Conservation (phyloP, 2,113 vertebrate species). For the Atrichornis clamosus region DNA sequence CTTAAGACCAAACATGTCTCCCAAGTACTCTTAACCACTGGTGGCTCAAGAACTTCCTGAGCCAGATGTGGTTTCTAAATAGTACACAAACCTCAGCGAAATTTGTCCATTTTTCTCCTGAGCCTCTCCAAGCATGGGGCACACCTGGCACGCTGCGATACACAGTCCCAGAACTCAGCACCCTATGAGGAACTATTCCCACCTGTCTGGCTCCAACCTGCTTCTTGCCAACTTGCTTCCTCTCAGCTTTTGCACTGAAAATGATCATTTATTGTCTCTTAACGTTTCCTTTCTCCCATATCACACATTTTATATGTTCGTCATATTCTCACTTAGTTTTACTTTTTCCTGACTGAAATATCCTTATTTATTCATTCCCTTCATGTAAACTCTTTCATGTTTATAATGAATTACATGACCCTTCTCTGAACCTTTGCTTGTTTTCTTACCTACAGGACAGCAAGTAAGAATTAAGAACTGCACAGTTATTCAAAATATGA, state of each 20-base stretch:
- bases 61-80: background rate
- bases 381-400: background rate
- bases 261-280: background rate
- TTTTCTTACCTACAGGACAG: background rate
- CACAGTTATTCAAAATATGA: background rate
- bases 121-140: background rate
- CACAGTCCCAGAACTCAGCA: background rate
- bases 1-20: background rate
- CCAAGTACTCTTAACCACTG: background rate
- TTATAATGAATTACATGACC: background rate
- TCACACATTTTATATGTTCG: background rate
- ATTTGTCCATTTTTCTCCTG: background rate
- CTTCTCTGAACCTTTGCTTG: background rate
- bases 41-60: background rate
- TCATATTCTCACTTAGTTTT: background rate
- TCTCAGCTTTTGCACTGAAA: background rate
- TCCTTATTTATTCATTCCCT: background rate
- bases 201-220: background rate
- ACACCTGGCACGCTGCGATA: rapidly evolving
- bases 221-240: background rate
- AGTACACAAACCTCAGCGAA: background rate
- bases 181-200: background rate
- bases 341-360: background rate
- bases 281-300: background rate
- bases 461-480: background rate